Evolutionary conservation across 2,113 vertebrate species (phyloP), one percentile per base, ranked within the genome.

Genomic region (Puffinus mauretanicus): DNA sequence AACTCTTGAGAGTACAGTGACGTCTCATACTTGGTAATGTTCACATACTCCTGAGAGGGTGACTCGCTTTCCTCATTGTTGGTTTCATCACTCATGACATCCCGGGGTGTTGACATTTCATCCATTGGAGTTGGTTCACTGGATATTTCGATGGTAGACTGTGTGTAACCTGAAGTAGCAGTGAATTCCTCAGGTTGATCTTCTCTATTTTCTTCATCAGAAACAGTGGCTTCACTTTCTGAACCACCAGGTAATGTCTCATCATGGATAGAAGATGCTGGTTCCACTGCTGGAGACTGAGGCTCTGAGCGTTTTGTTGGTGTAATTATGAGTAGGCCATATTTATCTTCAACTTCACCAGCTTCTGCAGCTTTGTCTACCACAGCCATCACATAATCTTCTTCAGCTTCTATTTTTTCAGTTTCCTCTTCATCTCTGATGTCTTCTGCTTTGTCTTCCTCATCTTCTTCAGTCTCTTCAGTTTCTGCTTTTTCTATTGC

Each of bases 121-220:
- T 99, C 99, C 98, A 99, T 98, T 30, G 98, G 98, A 70, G 99
- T 99, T 62, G 99, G 99, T 90, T 99, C 98, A 94, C 98, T 99
- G 52, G 98, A 99, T 90, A 99, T 98, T 97, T 99, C 98, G 36
- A 98, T 98, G 66, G 98, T 99, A 46, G 99, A 99, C 90, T 99
- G 98, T 47, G 98, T 99, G 77, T 98, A 98, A 73, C 98, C 98
- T 34, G 99, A 99, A 40, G 98, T 98, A 93, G 98, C 97, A 4
- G 98, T 99, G 94, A 98, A 98, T 89, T 99, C 99, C 65, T 99
- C 99, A 42, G 97, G 98, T 29, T 97, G 97, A 91, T 99, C 98
- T 95, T 99, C 98, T 90, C 98, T 97, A 69, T 99, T 98, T 88
- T 99, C 99, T 81, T 99, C 98, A 97, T 99, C 99, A 20, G 99